These are phyloP conservation scores for Cavia porcellus DNA, from an alignment of 2,113 vertebrate species.

Conservation along the genomic window DNA sequence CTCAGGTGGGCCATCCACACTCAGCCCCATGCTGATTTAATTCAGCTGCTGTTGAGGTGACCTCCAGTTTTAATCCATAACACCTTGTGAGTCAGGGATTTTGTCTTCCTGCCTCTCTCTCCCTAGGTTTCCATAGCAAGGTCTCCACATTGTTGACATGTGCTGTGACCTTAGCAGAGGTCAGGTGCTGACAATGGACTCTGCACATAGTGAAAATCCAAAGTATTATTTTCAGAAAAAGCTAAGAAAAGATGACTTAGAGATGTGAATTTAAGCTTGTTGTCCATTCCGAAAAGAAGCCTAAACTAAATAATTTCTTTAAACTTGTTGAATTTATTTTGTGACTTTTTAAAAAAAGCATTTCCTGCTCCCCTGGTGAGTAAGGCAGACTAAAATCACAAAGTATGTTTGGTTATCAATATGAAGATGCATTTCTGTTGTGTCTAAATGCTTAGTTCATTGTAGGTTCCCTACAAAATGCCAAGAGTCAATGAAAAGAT, in stretches of 20 bases:
- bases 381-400: neutral
- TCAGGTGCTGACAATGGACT: neutral
- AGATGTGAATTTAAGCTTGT: neutral
- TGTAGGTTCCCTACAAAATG: neutral
- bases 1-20: too few relatives aligned
- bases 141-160: neutral
- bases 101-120: neutral
- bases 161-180: neutral
- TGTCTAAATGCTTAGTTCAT: neutral
- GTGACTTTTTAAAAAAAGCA: neutral
- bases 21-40: too few relatives aligned
- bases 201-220: neutral
- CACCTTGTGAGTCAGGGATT: neutral
- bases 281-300: neutral
- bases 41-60: too few relatives aligned
- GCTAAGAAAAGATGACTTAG: neutral
- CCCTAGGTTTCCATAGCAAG: neutral
- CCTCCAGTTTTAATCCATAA: too few relatives aligned
- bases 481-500: neutral
- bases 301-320: conserved; percentile 21
- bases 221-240: neutral
- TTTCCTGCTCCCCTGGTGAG: neutral
- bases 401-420: neutral
- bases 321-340: neutral
- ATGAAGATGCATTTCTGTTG: neutral